Percentiles rank a stretch among this genome's conserved stretches.
phyloP scores from a whole-genome alignment of 2,113 vertebrate species.

The Micronycteris hirsuta region DNA sequence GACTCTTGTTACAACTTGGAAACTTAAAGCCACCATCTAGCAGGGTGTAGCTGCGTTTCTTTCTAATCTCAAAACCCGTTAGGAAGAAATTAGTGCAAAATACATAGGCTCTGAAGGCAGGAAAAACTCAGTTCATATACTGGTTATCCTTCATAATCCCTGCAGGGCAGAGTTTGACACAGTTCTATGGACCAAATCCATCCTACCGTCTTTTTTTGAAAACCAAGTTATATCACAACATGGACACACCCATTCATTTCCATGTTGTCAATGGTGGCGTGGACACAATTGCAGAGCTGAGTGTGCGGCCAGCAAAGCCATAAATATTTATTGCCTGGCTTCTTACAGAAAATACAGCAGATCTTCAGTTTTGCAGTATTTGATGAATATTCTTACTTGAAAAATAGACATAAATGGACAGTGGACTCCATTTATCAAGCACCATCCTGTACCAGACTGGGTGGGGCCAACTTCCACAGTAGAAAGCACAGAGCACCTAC shows the following conservation, averaged over 20 bases:
- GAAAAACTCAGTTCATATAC: neutral
- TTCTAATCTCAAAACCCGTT: neutral
- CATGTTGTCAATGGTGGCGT: fast-evolving
- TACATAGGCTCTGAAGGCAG: neutral
- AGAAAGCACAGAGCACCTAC: neutral
- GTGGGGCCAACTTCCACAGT: neutral
- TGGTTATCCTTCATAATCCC: neutral
- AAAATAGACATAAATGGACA: neutral
- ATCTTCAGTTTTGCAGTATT: neutral
- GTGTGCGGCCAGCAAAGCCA: neutral
- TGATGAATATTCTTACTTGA: neutral
- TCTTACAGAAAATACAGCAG: neutral
- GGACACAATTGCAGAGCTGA: fast-evolving
- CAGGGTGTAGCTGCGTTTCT: neutral
- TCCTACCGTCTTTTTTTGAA: neutral
- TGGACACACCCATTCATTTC: neutral
- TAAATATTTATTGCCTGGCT: neutral
- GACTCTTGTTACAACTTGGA: neutral
- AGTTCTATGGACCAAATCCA: neutral
- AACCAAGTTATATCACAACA: neutral
- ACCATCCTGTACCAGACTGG: neutral
- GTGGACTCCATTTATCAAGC: neutral
- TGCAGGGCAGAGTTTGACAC: neutral
- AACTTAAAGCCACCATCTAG: neutral
- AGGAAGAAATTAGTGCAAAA: neutral